These are phyloP conservation scores for Hirtodrosophila confusa DNA, from an alignment of 2,888 invertebrate genomes.

Conservation along the genomic window DNA sequence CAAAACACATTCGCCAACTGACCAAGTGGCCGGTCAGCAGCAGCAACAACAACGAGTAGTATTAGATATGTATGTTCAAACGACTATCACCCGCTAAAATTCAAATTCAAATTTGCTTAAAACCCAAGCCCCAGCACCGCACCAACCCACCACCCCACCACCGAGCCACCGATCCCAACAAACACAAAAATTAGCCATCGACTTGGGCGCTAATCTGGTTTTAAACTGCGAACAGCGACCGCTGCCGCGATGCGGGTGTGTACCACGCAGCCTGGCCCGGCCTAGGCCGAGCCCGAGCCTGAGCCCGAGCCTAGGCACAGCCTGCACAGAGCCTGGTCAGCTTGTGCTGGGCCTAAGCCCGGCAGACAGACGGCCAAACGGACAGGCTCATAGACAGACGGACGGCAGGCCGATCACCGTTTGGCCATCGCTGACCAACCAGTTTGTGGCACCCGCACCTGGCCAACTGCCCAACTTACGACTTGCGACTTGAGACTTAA, in stretches of 20 bases:
- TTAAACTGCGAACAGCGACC: slow-evolving; percentile 65
- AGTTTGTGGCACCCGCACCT: slow-evolving; percentile 81
- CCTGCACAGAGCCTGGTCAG: slow-evolving; percentile 26
- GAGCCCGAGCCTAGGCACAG: slow-evolving; percentile 29
- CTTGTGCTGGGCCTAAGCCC: slow-evolving; percentile 5
- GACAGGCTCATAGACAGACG: slow-evolving; percentile 13
- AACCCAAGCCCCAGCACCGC: slow-evolving; percentile 19
- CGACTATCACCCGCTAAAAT: slow-evolving; percentile 80
- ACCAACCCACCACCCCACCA: too few species aligned
- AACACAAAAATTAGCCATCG: slow-evolving; percentile 75
- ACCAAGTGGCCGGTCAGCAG: slow-evolving; percentile 66
- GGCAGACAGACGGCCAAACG: slow-evolving; percentile 24
- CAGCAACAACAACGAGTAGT: slow-evolving; percentile 27
- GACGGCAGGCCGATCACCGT: slow-evolving; percentile 38
- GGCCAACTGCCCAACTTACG: slow-evolving; percentile 80
- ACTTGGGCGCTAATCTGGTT: slow-evolving; percentile 81
- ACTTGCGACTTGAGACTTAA: slow-evolving; percentile 35
- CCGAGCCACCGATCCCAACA: slow-evolving; percentile 17
- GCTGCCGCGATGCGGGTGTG: slow-evolving; percentile 79
- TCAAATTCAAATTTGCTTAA: slow-evolving; percentile 80
- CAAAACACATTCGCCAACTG: slow-evolving; percentile 72
- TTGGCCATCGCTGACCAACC: slow-evolving; percentile 73
- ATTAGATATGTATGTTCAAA: slow-evolving; percentile 56
- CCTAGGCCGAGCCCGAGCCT: background rate
- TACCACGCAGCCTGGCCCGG: slow-evolving; percentile 43